These are phyloP conservation scores for Latrodectus elegans DNA, from an alignment of 2,888 invertebrate species.

Conservation along the genomic window DNA sequence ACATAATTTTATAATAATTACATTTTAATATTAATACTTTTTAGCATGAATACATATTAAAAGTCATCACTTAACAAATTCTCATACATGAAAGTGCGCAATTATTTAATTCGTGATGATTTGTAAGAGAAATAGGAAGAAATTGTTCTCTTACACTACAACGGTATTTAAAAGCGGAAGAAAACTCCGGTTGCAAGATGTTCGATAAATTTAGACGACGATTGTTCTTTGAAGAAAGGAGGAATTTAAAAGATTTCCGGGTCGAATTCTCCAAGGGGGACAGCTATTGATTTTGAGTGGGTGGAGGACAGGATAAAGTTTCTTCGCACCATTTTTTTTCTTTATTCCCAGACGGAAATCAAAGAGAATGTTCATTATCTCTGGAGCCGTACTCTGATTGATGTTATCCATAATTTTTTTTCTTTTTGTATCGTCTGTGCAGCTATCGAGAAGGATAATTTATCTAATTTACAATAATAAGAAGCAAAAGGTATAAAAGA, in stretches of 20 bases:
- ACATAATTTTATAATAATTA: too few species aligned
- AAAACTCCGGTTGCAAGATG: background rate
- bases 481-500: background rate
- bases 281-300: background rate
- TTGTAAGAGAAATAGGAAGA: too few species aligned
- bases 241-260: background rate
- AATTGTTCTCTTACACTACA: too few species aligned
- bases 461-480: background rate
- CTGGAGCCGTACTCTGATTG: background rate
- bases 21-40: too few species aligned
- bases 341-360: background rate
- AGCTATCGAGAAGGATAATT: background rate
- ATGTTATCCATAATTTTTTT: background rate
- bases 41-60: too few species aligned
- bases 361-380: constrained; percentile 38
- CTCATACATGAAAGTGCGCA: too few species aligned
- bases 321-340: constrained; percentile 1
- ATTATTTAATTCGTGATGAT: too few species aligned
- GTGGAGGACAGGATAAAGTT: background rate
- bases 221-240: background rate
- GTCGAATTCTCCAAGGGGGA: background rate
- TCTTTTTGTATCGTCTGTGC: background rate
- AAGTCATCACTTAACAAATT: too few species aligned
- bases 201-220: background rate
- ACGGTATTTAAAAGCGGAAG: background rate